Base-by-base conservation (phyloP, 2,113 vertebrate genomes). In the Climacteris rufus region DNA sequence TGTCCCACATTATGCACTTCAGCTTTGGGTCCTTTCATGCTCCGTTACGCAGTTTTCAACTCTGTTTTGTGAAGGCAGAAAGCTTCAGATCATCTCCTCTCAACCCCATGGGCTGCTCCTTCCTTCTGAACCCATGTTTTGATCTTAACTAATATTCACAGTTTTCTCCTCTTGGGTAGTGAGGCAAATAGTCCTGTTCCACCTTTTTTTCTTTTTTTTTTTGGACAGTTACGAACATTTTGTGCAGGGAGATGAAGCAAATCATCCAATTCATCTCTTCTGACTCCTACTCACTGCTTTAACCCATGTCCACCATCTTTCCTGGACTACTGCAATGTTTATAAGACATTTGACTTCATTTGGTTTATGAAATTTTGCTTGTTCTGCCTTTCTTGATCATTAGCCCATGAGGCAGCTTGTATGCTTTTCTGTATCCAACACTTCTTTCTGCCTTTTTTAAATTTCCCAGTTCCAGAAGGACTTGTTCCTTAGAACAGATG, bases 401-500 rank as follows among this genome's bases (percentile, higher is more conserved):
- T 93, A 95, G 83, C 56, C 68, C 60, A 64, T 1, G 1, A 88
- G 60, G 68, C 92, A 97, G 92, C 68, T 95, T 86, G 87, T 2
- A 4, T 90, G 66, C 59, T 80, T 93, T 93, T 95, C 87, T 88
- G 57, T 77, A 88, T 83, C 71, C 60, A 93, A 13, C 39, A 18
- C 54, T 92, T 86, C 47, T 89, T 93, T 90, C 68, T 93, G 69
- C 72, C 61, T 82, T 72, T 84, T 89, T 77, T 47, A n/a, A n/a
- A n/a, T 89, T 94, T 70, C 28, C 39, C 2, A 1, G 95, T 90
- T 94, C 93, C 95, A 96, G 95, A 92, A 96, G 93, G 94, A 83
- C 76, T 90, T 95, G 90, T 96, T 97, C 96, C 84, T 92, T 94
- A 90, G 85, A 96, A 93, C 96, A 96, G 93, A 96, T 96, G 94